Percentiles rank a stretch among this genome's conserved stretches.
Conservation (phyloP, 2,888 invertebrate genomes). For the Steinernema carpocapsae region DNA sequence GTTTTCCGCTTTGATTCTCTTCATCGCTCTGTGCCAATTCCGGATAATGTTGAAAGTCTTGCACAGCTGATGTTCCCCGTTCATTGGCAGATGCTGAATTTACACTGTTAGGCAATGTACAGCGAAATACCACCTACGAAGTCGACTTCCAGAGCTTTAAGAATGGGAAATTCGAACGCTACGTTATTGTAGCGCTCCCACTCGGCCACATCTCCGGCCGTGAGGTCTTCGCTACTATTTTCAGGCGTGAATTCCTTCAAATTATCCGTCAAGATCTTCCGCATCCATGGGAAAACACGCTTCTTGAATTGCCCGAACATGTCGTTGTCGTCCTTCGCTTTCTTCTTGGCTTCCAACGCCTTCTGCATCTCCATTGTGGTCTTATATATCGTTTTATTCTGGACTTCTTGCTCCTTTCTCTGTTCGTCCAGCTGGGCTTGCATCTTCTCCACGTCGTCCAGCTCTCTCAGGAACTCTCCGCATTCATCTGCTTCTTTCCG, state of each 20-base stretch:
- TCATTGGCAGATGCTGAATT: neutral
- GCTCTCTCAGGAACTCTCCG: neutral
- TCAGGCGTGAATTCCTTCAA: neutral
- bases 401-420: neutral
- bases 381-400: neutral
- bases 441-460: neutral
- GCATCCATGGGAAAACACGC: neutral
- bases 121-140: no score
- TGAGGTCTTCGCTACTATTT: no score
- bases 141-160: no score
- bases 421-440: neutral
- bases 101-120: no score
- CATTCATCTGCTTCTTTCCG: neutral
- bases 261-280: neutral
- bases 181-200: no score
- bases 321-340: neutral
- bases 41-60: neutral
- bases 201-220: no score
- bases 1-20: slow-evolving; percentile 13
- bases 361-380: neutral
- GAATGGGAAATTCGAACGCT: no score
- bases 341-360: neutral
- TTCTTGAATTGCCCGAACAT: neutral
- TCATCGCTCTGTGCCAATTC: neutral
- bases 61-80: neutral